A percentile compares a stretch with the other conserved stretches of the same genome.
Evolutionary conservation across 2,888 invertebrate genomes (phyloP).

Genomic region (Smittia aterrima): DNA sequence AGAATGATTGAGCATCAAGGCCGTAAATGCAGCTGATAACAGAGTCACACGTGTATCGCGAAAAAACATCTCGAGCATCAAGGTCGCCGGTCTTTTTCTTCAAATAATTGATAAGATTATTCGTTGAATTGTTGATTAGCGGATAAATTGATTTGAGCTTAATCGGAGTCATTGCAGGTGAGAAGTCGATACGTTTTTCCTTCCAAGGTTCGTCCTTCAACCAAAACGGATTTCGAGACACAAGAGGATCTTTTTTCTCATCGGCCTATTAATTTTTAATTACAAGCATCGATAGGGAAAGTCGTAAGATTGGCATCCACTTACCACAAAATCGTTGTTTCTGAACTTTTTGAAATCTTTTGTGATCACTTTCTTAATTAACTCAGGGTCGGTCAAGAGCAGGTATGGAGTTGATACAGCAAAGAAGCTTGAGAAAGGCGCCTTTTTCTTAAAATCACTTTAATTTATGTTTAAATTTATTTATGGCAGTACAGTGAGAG

Average conservation of each 20-base stretch:
- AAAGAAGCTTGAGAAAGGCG: background rate
- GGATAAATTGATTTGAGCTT: conserved; percentile 29
- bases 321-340: conserved; percentile 8
- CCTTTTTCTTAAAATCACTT: background rate
- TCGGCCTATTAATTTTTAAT: background rate
- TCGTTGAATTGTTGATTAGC: background rate
- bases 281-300: too few species aligned
- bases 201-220: conserved; percentile 1
- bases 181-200: background rate
- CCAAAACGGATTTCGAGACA: conserved; percentile 24
- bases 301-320: background rate
- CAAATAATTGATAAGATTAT: background rate
- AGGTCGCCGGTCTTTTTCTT: background rate
- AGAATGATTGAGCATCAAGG: conserved; percentile 15
- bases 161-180: conserved; percentile 17
- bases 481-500: background rate
- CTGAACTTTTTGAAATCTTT: conserved; percentile 13
- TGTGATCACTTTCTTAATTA: conserved; percentile 7
- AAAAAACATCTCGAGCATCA: background rate
- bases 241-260: background rate
- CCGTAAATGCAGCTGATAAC: background rate
- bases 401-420: background rate
- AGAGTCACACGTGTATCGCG: background rate
- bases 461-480: background rate
- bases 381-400: background rate